Percentiles rank a stretch among this genome's conserved stretches.
phyloP scores from a whole-genome alignment of 2,888 invertebrate genomes.

The Stenurella melanura region DNA sequence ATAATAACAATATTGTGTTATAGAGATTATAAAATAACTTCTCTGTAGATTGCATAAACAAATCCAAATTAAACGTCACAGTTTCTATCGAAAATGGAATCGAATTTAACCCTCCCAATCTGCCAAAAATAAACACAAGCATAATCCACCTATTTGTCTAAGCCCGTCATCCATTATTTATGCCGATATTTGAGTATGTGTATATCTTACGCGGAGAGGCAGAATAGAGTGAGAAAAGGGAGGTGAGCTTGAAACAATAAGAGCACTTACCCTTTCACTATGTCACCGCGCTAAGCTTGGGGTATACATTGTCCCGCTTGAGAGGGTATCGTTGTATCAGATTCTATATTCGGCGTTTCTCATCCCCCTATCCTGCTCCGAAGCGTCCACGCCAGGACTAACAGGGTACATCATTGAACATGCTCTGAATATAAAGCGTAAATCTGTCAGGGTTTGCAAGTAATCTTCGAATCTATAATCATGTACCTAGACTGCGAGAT shows the following conservation, averaged over 20 bases:
- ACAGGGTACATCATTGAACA: conserved; percentile 36
- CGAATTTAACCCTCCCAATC: conserved; percentile 9
- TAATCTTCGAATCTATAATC: conserved; percentile 37
- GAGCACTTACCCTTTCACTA: conserved; percentile 32
- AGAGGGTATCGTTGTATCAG: conserved; percentile 41
- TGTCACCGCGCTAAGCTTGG: conserved; percentile 36
- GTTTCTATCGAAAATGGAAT: conserved; percentile 14
- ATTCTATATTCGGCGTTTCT: conserved; percentile 25
- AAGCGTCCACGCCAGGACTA: conserved; percentile 25
- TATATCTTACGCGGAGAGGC: conserved; percentile 12
- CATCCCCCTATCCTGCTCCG: conserved; percentile 16
- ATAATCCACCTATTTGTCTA: conserved; percentile 40
- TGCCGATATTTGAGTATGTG: conserved; percentile 40
- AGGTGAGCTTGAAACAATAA: conserved; percentile 30
- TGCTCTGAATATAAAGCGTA: conserved; percentile 37
- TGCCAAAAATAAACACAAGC: conserved; percentile 36
- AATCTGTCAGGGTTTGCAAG: conserved; percentile 35
- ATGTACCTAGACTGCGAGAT: not conserved
- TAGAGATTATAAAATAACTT: not conserved
- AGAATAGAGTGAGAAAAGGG: conserved; percentile 16
- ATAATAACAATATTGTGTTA: not conserved
- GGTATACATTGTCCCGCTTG: conserved; percentile 34
- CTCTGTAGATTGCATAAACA: not conserved
- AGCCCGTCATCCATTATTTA: conserved; percentile 39
- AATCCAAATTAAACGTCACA: not conserved